Percentiles rank a stretch among this genome's conserved stretches.
phyloP scores from a whole-genome alignment of 2,888 invertebrate genomes.

The Ectemnius lituratus region DNA sequence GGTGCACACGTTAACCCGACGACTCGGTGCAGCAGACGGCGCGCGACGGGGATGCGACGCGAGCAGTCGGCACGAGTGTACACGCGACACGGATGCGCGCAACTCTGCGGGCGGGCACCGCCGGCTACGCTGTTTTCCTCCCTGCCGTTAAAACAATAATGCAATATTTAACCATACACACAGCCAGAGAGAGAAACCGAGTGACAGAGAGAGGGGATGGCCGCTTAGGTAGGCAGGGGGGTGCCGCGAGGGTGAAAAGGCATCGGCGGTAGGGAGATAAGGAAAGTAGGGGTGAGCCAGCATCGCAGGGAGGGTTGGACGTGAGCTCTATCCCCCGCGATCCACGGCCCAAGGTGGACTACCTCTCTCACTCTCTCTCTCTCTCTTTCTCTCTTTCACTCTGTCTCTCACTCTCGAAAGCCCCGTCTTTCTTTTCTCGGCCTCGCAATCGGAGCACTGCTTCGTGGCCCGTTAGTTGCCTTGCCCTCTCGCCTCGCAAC shows the following conservation, averaged over 20 bases:
- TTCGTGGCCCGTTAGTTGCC: conserved; percentile 58
- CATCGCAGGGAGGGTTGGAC: conserved; percentile 47
- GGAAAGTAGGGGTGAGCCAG: conserved; percentile 60
- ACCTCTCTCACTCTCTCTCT: conserved; percentile 13
- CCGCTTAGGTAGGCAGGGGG: conserved; percentile 49
- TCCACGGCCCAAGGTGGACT: conserved; percentile 24
- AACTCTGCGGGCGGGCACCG: conserved; percentile 64
- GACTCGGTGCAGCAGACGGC: not conserved
- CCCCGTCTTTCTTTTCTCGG: conserved; percentile 16
- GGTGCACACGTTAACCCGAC: not conserved
- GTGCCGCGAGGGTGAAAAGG: conserved; percentile 54
- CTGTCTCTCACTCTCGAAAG: conserved; percentile 29
- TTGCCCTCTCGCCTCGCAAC: conserved; percentile 42
- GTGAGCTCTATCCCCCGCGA: conserved; percentile 47
- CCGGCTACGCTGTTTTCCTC: conserved; percentile 70
- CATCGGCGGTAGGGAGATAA: conserved; percentile 64
- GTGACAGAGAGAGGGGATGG: conserved; percentile 38
- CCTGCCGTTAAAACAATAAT: conserved; percentile 77
- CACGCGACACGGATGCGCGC: conserved; percentile 65
- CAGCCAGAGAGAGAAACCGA: conserved; percentile 31
- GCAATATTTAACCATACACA: conserved; percentile 77
- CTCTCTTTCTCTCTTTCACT: conserved; percentile 17
- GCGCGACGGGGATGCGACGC: conserved; percentile 22
- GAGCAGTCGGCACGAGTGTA: conserved; percentile 51
- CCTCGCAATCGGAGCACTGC: conserved; percentile 43